Evolutionary conservation across 2,797 vertebrate genomes (phyloP), one percentile per base, ranked within the genome.

Genomic region (Poecilia picta): DNA sequence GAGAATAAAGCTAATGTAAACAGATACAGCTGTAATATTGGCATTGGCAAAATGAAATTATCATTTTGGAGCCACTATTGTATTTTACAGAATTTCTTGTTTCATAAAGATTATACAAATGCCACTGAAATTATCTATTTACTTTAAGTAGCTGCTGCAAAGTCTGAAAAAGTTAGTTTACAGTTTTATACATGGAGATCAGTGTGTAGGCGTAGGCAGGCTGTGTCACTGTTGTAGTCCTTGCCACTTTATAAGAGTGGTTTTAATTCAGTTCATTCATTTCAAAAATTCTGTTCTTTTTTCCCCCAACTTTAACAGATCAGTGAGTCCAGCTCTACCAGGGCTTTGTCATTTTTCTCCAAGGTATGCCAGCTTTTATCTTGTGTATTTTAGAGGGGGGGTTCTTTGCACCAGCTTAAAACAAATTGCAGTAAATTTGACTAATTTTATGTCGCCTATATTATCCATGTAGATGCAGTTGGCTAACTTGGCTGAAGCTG

Each of bases 401-500:
- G 4, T 72, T 4, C 20, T 39, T 2, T 39, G n/a, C 66, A 31
- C 78, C 64, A 13, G 3, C 73, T 59, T 39, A 18, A 45, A 49
- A 43, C 0, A 31, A 64, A 77, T 23, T 45, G 64, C 23, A 13
- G 33, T 71, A 51, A 20, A 73, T 23, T 41, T 33, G 12, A 28
- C 16, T 2, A 82, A 10, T 75, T 45, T 77, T 10, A 75, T 36
- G 36, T 36, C 8, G 39, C 57, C 66, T 57, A 33, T 12, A 5
- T 45, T 43, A 18, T 72, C 15, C 8, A 5, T 83, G 68, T 73
- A 45, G 57, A 66, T 88, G 64, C 96, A 99, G 98, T 98, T 98
- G 87, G 96, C 96, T 93, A 98, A 99, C 96, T 96, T 99, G 93
- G 98, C 97, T 90, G 96, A 97, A 95, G 97, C 96, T 51, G 97